These are phyloP conservation scores for Agelaius tricolor DNA, from an alignment of 2,113 vertebrate species.

Conservation along the genomic window DNA sequence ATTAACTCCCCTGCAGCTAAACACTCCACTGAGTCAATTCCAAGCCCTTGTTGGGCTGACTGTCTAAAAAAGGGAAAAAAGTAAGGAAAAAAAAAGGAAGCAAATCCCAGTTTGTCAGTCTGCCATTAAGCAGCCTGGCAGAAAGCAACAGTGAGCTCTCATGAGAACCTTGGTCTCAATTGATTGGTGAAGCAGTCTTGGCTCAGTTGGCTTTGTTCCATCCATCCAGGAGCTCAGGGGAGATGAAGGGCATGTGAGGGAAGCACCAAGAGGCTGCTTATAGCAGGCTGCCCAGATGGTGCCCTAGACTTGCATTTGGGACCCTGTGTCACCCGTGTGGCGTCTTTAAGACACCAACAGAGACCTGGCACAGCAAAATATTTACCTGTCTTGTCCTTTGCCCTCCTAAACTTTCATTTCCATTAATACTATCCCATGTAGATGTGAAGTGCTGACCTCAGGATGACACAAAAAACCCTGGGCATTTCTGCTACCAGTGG, in stretches of 20 bases:
- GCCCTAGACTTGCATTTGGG: neutral
- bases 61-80: neutral
- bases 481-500: neutral
- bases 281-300: neutral
- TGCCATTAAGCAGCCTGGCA: neutral
- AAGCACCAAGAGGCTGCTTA: neutral
- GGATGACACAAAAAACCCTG: accelerated
- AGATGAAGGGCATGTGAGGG: neutral
- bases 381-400: neutral
- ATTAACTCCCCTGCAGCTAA: neutral
- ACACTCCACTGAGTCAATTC: neutral
- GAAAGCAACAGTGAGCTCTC: neutral
- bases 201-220: neutral
- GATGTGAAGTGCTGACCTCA: neutral
- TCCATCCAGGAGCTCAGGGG: neutral
- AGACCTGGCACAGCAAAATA: neutral
- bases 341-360: neutral
- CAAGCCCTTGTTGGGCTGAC: neutral
- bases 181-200: neutral
- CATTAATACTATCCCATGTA: neutral
- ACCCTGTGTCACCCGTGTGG: neutral
- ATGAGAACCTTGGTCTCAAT: neutral
- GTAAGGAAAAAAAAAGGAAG: neutral
- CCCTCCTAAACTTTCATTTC: neutral
- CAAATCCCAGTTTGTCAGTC: neutral